Conservation (phyloP, 2,888 invertebrate genomes). For the Zeuzera pyrina region DNA sequence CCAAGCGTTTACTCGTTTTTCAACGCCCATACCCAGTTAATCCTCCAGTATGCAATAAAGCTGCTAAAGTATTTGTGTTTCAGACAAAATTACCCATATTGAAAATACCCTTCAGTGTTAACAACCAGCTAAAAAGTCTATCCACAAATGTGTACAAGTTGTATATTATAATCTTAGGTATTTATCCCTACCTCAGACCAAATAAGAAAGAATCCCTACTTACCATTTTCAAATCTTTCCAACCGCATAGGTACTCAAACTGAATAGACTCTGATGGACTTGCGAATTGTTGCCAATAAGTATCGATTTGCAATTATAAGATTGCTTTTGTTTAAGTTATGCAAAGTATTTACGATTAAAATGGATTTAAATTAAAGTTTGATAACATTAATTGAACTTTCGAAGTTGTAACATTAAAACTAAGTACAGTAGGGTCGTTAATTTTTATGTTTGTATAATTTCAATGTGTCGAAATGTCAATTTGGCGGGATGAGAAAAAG, state of each 20-base stretch:
- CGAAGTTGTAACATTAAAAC: slow-evolving; percentile 24
- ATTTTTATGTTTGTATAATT: slow-evolving; percentile 15
- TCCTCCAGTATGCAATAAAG: slow-evolving; percentile 69
- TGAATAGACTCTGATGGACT: slow-evolving; percentile 34
- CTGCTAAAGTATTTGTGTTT: slow-evolving; percentile 67
- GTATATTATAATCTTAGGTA: too few species aligned
- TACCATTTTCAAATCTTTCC: slow-evolving; percentile 25
- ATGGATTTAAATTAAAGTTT: slow-evolving; percentile 5
- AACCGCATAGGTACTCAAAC: slow-evolving; percentile 30
- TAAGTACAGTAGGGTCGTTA: slow-evolving; percentile 16
- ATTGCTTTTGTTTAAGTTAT: slow-evolving; percentile 40
- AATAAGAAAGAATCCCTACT: background rate
- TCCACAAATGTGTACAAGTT: too few species aligned
- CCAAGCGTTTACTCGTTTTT: slow-evolving; percentile 47
- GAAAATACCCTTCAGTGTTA: slow-evolving; percentile 68
- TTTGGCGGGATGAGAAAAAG: slow-evolving; percentile 33
- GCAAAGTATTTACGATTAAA: slow-evolving; percentile 42
- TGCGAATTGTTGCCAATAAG: slow-evolving; percentile 32
- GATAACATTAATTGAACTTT: slow-evolving; percentile 21
- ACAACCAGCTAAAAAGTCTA: slow-evolving; percentile 61
- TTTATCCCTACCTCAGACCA: too few species aligned
- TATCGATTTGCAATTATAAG: slow-evolving; percentile 50
- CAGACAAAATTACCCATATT: slow-evolving; percentile 70
- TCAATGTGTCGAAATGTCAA: slow-evolving; percentile 35
- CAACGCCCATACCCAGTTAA: slow-evolving; percentile 66